Base-by-base conservation (phyloP, 2,113 vertebrate species). In the Notothenia coriiceps region DNA sequence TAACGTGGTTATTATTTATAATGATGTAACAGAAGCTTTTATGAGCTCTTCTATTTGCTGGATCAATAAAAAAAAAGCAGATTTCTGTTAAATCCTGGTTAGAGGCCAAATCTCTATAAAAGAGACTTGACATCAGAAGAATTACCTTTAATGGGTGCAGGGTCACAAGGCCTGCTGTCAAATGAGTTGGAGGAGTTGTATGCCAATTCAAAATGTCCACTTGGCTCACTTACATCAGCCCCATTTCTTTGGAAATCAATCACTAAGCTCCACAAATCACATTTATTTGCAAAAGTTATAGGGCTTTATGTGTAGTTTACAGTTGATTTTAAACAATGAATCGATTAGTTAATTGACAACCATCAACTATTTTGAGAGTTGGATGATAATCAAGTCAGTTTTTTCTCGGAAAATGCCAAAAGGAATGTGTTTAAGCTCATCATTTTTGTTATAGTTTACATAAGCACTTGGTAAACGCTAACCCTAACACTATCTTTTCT, bases 91-190 rank as follows among this genome's bases (percentile, higher is more conserved):
- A 85, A 85, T 62, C 44, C 49, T 52, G 79, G 43, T 88, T 64
- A 62, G 67, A 64, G 40, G 74, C 70, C 71, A 82, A 10, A 82
- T 81, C 44, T 72, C 70, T 40, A 59, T 73, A 61, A 69, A 81
- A 70, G 70, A 65, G 46, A 64, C 69, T 70, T 47, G 57, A 77
- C 25, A 50, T 50, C 68, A 77, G 47, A 77, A 60, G 29, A 77
- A 74, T 74, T 47, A 44, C 20, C 20, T 15, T 55, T 81, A 75
- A 67, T 69, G 50, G 50, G 33, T 29, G 50, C 67, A 43, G 62
- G 51, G 56, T 68, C 49, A 78, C 51, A 46, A 78, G 51, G 56
- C 65, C 25, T 4, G n/a, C 3, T 52, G 49, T 77, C 56, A 77
- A 80, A 62, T 47, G n/a, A 47, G 54, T 33, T 60, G 70, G 20